phyloP scores from a whole-genome alignment of 2,888 invertebrate species.

The Hecatera dysodea region DNA sequence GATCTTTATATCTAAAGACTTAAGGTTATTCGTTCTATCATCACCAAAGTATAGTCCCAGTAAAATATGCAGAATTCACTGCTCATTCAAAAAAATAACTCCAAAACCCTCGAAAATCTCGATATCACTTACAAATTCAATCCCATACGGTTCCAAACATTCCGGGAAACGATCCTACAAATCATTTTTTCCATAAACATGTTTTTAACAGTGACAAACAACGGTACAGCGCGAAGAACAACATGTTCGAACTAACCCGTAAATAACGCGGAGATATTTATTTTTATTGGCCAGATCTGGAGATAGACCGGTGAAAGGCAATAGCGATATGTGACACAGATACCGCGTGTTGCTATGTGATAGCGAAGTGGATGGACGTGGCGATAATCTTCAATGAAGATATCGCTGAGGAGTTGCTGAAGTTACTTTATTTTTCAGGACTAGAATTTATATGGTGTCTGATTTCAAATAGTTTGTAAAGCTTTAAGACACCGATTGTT shows the following conservation, averaged over 20 bases:
- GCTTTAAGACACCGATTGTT: neutral
- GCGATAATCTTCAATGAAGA: neutral
- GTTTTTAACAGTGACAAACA: conserved; percentile 68
- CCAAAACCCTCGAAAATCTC: conserved; percentile 25
- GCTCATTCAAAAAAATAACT: neutral
- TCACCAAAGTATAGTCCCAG: neutral
- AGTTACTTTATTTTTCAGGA: neutral
- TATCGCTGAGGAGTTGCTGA: neutral
- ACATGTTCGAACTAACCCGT: conserved; percentile 58
- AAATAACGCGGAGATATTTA: conserved; percentile 73
- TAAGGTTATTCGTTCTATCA: no score
- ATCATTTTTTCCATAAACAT: conserved; percentile 69
- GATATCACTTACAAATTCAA: conserved; percentile 57
- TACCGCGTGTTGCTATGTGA: conserved; percentile 26
- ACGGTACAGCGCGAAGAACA: conserved; percentile 71
- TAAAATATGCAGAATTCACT: neutral
- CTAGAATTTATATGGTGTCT: neutral
- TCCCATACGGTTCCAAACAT: conserved; percentile 46
- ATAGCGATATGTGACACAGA: conserved; percentile 60
- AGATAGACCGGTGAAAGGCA: conserved; percentile 69
- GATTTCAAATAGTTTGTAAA: neutral
- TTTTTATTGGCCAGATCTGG: conserved; percentile 73
- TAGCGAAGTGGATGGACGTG: conserved; percentile 3
- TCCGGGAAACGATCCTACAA: conserved; percentile 62
- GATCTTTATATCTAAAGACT: no score